A percentile compares a stretch with the other conserved stretches of the same genome.
Evolutionary conservation across 2,113 vertebrate species (phyloP).

Genomic region (Semnopithecus entellus): DNA sequence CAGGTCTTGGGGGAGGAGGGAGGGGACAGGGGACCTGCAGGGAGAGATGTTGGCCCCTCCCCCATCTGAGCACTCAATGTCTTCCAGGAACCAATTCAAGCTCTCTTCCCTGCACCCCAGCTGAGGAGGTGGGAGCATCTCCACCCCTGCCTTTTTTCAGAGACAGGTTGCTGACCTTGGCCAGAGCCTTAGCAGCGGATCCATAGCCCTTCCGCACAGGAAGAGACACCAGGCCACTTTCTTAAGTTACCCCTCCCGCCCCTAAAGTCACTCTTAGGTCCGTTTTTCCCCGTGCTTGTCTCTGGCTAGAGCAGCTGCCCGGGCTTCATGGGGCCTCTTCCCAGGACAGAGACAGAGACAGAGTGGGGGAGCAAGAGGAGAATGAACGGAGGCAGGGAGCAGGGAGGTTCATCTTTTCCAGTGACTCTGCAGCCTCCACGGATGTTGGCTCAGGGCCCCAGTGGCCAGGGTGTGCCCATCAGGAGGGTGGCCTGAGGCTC

Average conservation of each 20-base stretch:
- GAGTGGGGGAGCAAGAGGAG: not conserved
- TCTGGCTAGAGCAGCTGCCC: not conserved
- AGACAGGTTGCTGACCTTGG: not conserved
- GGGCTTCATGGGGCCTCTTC: not conserved
- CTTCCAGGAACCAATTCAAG: not conserved
- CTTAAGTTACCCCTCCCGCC: too few species aligned
- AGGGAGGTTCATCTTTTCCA: not conserved
- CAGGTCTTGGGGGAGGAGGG: not conserved
- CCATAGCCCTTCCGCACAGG: not conserved
- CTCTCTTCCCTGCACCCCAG: not conserved
- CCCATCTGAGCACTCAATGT: accelerated
- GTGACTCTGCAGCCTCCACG: not conserved
- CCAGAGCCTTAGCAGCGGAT: not conserved
- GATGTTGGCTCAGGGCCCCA: too few species aligned
- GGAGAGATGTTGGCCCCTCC: not conserved
- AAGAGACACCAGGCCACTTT: not conserved
- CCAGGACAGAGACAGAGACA: not conserved
- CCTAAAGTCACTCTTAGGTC: not conserved
- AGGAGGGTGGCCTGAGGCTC: not conserved
- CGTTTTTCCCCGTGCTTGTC: not conserved
- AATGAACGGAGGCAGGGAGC: not conserved
- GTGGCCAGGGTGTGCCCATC: not conserved
- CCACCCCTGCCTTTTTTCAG: too few species aligned
- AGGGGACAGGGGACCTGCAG: too few species aligned
- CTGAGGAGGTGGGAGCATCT: not conserved